Percentiles rank a stretch among this genome's conserved stretches.
These are phyloP conservation scores for Gadus chalcogrammus DNA, from an alignment of 2,113 vertebrate genomes.

Conservation along the genomic window DNA sequence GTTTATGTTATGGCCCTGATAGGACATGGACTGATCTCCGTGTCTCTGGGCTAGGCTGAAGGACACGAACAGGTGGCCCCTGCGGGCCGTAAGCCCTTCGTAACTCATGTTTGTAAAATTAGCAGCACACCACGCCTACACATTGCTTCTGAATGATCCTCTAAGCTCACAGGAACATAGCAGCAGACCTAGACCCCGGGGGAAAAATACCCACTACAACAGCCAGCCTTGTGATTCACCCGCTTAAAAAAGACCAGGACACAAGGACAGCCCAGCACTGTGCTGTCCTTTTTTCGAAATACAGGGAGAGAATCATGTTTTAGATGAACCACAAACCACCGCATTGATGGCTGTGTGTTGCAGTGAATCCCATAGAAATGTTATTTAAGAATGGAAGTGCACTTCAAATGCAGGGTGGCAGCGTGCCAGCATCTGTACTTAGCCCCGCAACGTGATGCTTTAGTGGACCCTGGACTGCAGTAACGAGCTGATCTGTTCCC, in stretches of 20 bases:
- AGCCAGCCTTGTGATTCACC: conserved; percentile 2
- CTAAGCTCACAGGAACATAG: conserved; percentile 5
- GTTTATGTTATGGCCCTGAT: conserved; percentile 5
- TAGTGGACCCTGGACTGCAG: conserved; percentile 28
- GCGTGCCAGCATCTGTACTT: conserved; percentile 40
- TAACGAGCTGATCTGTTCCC: conserved; percentile 22
- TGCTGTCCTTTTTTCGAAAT: background rate
- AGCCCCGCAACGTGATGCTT: conserved; percentile 40
- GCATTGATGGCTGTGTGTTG: background rate
- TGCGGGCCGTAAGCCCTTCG: conserved; percentile 3
- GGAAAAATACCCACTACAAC: background rate
- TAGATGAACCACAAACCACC: background rate
- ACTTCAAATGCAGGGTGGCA: conserved; percentile 28
- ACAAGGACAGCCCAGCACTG: background rate
- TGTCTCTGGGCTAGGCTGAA: conserved; percentile 40
- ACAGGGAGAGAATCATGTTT: background rate
- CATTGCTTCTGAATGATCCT: conserved; percentile 16
- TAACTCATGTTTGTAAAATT: conserved; percentile 56
- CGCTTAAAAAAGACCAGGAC: background rate
- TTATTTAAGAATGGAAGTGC: conserved; percentile 27
- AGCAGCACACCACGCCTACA: conserved; percentile 40
- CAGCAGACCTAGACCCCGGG: background rate
- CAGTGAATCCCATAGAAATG: background rate
- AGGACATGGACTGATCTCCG: conserved; percentile 22
- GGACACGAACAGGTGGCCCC: conserved; percentile 64